Conservation (phyloP, 2,113 vertebrate species). For the Triplophysa tibetana region DNA sequence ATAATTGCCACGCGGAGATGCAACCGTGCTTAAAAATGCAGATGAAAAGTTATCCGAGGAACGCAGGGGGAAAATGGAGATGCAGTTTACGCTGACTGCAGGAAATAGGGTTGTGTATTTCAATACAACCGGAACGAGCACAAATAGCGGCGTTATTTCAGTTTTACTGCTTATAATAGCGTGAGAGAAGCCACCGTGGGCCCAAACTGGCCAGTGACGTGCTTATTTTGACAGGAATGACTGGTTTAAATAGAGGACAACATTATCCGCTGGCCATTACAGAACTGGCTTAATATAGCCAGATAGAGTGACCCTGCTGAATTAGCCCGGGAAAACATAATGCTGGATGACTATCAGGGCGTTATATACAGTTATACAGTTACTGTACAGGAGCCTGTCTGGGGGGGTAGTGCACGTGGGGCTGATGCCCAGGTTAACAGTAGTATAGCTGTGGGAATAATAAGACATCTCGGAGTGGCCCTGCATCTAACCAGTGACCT, state of each 20-base stretch:
- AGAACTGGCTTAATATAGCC: constrained; percentile 53
- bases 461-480: background rate
- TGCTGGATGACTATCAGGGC: background rate
- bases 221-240: constrained; percentile 49
- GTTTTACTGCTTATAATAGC: constrained; percentile 41
- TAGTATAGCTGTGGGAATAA: background rate
- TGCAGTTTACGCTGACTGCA: background rate
- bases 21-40: constrained; percentile 47
- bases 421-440: constrained; percentile 6
- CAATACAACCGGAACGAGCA: constrained; percentile 53
- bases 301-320: constrained; percentile 52
- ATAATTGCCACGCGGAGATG: constrained; percentile 55
- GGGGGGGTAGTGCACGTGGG: background rate
- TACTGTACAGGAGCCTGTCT: constrained; percentile 6
- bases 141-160: constrained; percentile 55
- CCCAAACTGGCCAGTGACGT: constrained; percentile 34
- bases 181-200: constrained; percentile 25
- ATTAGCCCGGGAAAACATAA: constrained; percentile 40
- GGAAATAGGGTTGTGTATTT: constrained; percentile 46
- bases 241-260: constrained; percentile 57
- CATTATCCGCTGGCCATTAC: constrained; percentile 40
- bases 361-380: constrained; percentile 10
- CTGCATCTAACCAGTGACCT: constrained; percentile 27
- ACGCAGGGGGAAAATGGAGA: constrained; percentile 18
- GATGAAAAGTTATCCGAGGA: constrained; percentile 39